Evolutionary conservation across 2,797 vertebrate genomes (phyloP), one percentile per base, ranked within the genome.

Genomic region (Nannoperca obscura): DNA sequence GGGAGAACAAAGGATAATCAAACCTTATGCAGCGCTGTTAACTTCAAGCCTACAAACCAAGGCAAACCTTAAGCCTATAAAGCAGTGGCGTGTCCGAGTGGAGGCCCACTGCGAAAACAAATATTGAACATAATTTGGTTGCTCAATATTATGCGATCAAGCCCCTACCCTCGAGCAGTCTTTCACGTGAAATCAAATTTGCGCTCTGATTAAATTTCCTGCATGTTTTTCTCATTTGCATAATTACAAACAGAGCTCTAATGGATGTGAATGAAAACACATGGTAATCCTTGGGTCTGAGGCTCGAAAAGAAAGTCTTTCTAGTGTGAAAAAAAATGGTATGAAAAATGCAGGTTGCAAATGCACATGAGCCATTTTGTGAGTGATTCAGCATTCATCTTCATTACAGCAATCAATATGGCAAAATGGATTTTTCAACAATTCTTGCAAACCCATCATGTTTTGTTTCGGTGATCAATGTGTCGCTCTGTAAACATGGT

Each of bases 161-260:
- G 74, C 81, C 84, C 68, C 83, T 74, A 67, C 81, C 90, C 88
- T 84, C 72, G 24, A 86, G 91, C 91, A 86, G 89, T 91, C 84
- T 86, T 90, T 95, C 89, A 94, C 76, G 75, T 84, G 84, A 91
- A 95, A 95, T 92, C 89, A 91, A 91, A 94, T 95, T 92, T 95
- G 78, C 11, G 52, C 78, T 58, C 86, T 95, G 88, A 95, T 96
- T 95, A 92, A 93, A 94, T 96, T 94, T 93, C 87, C 92, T 88
- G 76, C 89, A 90, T 93, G 88, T 93, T 93, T 93, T 86, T 80
- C 91, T 93, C 86, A 94, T 94, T 94, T 94, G 87, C 93, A 93
- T 95, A 92, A 93, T 93, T 91, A 92, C 89, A 89, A 93, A 91
- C 89, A 91, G 88, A 80, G 82, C 90, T 90, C 85, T 91, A 94